These are phyloP conservation scores for Drosophila azteca DNA, from an alignment of 1,140 invertebrate species.

Conservation along the genomic window DNA sequence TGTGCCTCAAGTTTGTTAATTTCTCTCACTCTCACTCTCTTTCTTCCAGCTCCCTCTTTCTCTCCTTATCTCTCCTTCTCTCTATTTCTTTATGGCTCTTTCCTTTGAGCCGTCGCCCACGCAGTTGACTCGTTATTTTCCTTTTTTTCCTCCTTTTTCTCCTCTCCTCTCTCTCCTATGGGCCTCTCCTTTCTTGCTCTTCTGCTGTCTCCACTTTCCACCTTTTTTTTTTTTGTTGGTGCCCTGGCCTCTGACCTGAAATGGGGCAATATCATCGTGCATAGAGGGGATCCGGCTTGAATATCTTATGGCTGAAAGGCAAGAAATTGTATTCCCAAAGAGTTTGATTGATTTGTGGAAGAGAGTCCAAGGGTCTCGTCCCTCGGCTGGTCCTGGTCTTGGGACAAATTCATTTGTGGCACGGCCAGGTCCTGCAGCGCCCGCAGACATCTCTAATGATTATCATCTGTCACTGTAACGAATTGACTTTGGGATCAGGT, in stretches of 20 bases:
- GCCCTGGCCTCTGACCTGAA: slow-evolving; percentile 23
- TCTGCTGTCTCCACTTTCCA: slow-evolving; percentile 3
- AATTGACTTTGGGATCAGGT: slow-evolving; percentile 12
- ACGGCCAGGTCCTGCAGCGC: background rate
- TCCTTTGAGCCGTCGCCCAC: slow-evolving; percentile 26
- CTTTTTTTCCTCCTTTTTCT: slow-evolving; percentile 24
- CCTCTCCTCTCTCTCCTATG: background rate
- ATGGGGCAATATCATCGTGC: slow-evolving; percentile 38
- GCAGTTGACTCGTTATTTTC: slow-evolving; percentile 49
- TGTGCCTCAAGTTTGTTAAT: slow-evolving; percentile 49
- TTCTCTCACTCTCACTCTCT: slow-evolving; percentile 15
- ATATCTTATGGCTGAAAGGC: slow-evolving; percentile 38
- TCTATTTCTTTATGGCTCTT: slow-evolving; percentile 19
- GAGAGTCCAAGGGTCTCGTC: slow-evolving; percentile 6
- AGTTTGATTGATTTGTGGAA: slow-evolving; percentile 59
- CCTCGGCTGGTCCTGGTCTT: too few relatives aligned
- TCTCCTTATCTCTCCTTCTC: background rate
- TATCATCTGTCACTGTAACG: slow-evolving; percentile 29
- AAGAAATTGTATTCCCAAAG: slow-evolving; percentile 33
- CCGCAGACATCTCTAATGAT: slow-evolving; percentile 11
- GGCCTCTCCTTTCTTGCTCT: slow-evolving; percentile 11
- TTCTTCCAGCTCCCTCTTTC: slow-evolving; percentile 5
- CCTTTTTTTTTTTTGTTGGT: slow-evolving; percentile 12
- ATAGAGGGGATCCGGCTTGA: slow-evolving; percentile 23
- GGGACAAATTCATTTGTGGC: slow-evolving; percentile 8